These are phyloP conservation scores for Oophaga sylvatica DNA, from an alignment of 2,797 vertebrate genomes.

Conservation along the genomic window DNA sequence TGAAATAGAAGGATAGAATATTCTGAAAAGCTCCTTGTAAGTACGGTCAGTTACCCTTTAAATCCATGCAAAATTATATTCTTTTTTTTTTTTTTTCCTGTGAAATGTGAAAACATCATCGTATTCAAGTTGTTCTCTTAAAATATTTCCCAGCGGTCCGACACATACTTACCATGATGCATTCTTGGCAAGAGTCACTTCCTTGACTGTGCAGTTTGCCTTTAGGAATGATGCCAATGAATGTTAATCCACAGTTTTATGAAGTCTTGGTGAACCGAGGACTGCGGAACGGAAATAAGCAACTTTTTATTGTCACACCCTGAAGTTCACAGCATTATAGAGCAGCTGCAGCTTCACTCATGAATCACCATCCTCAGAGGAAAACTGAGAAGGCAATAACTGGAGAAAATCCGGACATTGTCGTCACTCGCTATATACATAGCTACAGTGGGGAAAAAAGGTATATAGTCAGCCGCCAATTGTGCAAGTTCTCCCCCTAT, in stretches of 20 bases:
- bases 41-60: background rate
- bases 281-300: slow-evolving; percentile 19
- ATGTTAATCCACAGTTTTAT: slow-evolving; percentile 51
- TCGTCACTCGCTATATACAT: background rate
- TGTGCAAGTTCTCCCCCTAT: too few relatives aligned
- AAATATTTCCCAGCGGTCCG: slow-evolving; percentile 23
- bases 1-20: too few relatives aligned
- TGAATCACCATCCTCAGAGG: background rate
- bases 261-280: slow-evolving; percentile 24
- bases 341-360: background rate
- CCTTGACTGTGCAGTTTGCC: slow-evolving; percentile 41
- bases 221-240: slow-evolving; percentile 38
- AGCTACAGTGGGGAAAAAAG: too few relatives aligned
- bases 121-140: slow-evolving; percentile 17
- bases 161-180: slow-evolving; percentile 13
- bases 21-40: too few relatives aligned
- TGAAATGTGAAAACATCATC: slow-evolving; percentile 16
- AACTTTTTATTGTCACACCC: slow-evolving; percentile 34
- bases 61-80: background rate
- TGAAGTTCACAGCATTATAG: background rate
- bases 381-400: background rate
- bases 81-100: background rate
- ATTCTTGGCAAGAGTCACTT: slow-evolving; percentile 37
- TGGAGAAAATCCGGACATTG: background rate
- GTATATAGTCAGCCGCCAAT: too few relatives aligned